These are phyloP conservation scores for Cotesia congregata DNA, from an alignment of 2,888 invertebrate genomes.

Conservation along the genomic window DNA sequence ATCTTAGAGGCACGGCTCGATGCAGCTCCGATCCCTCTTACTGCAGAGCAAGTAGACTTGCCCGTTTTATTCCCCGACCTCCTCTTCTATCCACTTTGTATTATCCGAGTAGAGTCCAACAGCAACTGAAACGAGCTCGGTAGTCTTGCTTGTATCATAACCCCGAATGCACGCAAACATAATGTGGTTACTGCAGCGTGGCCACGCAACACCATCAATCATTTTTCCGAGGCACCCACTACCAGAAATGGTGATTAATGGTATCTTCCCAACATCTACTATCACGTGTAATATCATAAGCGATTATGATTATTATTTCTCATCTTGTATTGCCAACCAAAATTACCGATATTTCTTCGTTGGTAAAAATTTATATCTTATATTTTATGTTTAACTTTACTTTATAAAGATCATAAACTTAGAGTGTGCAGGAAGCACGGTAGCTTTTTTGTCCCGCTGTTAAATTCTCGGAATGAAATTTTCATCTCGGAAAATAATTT, in stretches of 20 bases:
- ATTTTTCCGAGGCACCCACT: slow-evolving; percentile 2
- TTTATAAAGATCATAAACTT: slow-evolving; percentile 7
- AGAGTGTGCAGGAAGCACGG: background rate
- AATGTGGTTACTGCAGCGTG: slow-evolving; percentile 14
- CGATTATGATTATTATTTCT: background rate
- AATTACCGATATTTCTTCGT: background rate
- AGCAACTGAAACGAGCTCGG: no score
- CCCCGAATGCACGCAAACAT: slow-evolving; percentile 2
- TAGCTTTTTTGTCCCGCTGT: background rate
- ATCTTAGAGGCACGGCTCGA: slow-evolving; percentile 27
- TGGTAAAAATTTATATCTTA: no score
- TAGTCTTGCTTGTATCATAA: background rate
- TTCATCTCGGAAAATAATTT: slow-evolving; percentile 3
- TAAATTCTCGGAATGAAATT: background rate
- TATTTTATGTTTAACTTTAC: background rate
- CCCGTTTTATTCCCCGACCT: background rate
- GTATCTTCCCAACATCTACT: background rate
- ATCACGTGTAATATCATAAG: background rate
- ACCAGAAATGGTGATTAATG: slow-evolving; percentile 18
- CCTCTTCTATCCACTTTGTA: background rate
- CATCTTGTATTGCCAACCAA: background rate
- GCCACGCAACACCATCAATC: slow-evolving; percentile 34
- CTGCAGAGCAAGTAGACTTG: background rate
- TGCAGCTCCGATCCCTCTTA: slow-evolving; percentile 25
- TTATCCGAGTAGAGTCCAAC: background rate